Evolutionary conservation across 2,113 vertebrate species (phyloP).

Genomic region (Peromyscus californicus): DNA sequence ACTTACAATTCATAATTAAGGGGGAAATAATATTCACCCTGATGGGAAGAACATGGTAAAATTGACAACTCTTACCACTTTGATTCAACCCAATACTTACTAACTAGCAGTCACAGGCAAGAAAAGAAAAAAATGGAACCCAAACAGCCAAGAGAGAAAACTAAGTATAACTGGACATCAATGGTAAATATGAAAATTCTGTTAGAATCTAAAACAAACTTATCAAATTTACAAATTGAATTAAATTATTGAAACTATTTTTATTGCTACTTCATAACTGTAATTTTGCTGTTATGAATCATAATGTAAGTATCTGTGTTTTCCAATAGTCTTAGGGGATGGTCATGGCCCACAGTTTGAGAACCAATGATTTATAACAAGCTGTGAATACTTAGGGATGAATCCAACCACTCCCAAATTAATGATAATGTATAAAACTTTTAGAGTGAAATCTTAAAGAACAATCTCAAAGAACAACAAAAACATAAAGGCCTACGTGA

Average conservation of each 20-base stretch:
- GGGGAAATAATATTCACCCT: not conserved
- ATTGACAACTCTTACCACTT: not conserved
- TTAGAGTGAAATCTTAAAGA: constrained; percentile 8
- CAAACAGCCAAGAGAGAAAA: not conserved
- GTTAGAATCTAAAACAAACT: not conserved
- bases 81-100: not conserved
- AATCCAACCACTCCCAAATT: not conserved
- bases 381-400: not conserved
- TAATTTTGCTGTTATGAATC: not conserved
- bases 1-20: not conserved
- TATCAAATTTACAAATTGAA: not conserved
- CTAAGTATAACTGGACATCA: not conserved
- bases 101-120: not conserved
- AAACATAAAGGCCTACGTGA: not conserved
- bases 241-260: not conserved
- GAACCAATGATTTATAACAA: not conserved
- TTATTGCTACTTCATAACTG: not conserved
- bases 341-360: not conserved
- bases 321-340: not conserved
- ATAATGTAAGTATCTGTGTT: not conserved
- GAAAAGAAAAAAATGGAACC: not conserved
- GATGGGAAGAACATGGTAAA: not conserved
- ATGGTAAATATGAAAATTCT: not conserved
- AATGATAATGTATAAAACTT: not conserved
- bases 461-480: not conserved